A percentile compares a stretch with the other conserved stretches of the same genome.
These are phyloP conservation scores for Melanophora roralis DNA, from an alignment of 2,888 invertebrate genomes.

Conservation along the genomic window DNA sequence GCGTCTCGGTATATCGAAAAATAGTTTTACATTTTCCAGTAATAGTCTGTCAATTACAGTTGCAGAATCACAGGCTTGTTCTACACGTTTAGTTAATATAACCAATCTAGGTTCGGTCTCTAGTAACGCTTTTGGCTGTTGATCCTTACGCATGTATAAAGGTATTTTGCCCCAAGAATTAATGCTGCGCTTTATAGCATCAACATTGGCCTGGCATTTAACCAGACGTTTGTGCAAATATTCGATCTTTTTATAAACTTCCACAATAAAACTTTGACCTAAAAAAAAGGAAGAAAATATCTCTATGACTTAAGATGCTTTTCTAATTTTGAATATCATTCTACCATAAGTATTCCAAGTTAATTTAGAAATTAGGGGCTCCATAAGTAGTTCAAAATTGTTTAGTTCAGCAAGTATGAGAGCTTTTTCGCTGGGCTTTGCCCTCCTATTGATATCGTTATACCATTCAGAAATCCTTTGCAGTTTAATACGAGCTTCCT, in stretches of 20 bases:
- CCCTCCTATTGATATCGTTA: conserved; percentile 86
- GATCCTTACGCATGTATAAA: conserved; percentile 85
- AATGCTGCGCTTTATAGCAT: conserved; percentile 79
- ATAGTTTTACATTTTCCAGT: conserved; percentile 82
- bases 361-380: conserved; percentile 79
- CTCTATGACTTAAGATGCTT: neutral
- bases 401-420: conserved; percentile 87
- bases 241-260: conserved; percentile 83
- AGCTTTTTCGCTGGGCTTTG: conserved; percentile 86
- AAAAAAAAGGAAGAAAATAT: neutral
- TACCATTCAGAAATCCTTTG: conserved; percentile 87
- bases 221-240: conserved; percentile 84
- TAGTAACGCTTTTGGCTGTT: conserved; percentile 79
- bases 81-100: conserved; percentile 69
- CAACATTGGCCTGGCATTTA: conserved; percentile 83
- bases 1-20: conserved; percentile 79
- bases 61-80: conserved; percentile 78
- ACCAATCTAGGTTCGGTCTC: conserved; percentile 75
- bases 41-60: conserved; percentile 80
- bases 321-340: neutral
- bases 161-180: conserved; percentile 86
- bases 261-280: conserved; percentile 84
- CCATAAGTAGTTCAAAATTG: conserved; percentile 84
- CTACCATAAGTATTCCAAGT: conserved; percentile 67
- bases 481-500: conserved; percentile 80